Percentiles rank a stretch among this genome's conserved stretches.
phyloP scores from a whole-genome alignment of 2,113 vertebrate genomes.

The Orcinus orca region DNA sequence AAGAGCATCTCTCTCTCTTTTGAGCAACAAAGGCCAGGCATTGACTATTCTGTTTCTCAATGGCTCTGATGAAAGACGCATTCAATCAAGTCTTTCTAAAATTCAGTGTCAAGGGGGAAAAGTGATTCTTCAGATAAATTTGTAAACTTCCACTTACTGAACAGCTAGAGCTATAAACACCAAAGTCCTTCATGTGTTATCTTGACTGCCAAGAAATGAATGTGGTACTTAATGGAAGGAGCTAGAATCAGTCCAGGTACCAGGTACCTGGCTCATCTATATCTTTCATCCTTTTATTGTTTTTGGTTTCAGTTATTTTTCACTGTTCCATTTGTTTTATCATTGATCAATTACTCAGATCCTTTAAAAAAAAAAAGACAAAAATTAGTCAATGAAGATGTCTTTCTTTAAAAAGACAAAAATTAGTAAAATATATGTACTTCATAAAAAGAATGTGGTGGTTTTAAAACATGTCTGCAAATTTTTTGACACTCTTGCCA shows the following conservation, averaged over 20 bases:
- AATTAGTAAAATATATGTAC: not conserved
- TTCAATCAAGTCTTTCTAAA: slow-evolving; percentile 16
- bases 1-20: slow-evolving; percentile 16
- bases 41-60: slow-evolving; percentile 1
- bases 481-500: not conserved
- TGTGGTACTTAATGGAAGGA: not conserved
- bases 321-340: not conserved
- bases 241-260: not conserved
- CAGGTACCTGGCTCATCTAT: not conserved
- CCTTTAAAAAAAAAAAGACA: not conserved
- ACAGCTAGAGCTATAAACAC: not conserved
- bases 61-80: not conserved
- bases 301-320: slow-evolving; percentile 9
- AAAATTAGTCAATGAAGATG: not conserved
- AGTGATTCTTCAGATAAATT: not conserved
- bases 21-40: not conserved
- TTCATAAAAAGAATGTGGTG: not conserved
- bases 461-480: not conserved
- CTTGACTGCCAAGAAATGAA: not conserved
- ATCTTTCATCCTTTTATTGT: not conserved
- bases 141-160: not conserved
- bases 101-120: not conserved
- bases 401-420: not conserved
- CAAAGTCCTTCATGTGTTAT: not conserved
- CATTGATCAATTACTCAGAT: not conserved